These are phyloP conservation scores for Jordanella pulchra DNA, from an alignment of 2,797 vertebrate genomes.

Conservation along the genomic window DNA sequence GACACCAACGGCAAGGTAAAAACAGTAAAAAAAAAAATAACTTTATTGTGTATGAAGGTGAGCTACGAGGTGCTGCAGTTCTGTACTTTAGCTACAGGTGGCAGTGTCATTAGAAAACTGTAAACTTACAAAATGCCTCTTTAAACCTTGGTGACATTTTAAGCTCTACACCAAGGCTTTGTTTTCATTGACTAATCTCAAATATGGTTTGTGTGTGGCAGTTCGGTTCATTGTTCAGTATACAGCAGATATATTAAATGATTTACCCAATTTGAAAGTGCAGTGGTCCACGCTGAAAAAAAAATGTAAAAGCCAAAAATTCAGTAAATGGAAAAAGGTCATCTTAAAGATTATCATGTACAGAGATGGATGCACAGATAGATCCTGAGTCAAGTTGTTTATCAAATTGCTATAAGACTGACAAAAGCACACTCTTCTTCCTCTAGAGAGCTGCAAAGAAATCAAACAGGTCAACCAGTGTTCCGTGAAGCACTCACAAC, in stretches of 20 bases:
- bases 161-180: neutral
- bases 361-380: slow-evolving; percentile 5
- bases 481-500: slow-evolving; percentile 43
- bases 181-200: neutral
- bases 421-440: slow-evolving; percentile 13
- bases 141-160: neutral
- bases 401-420: slow-evolving; percentile 38
- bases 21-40: too few species aligned
- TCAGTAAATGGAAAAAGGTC: slow-evolving; percentile 12
- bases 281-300: neutral
- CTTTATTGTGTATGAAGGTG: too few species aligned
- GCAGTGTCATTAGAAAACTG: too few species aligned
- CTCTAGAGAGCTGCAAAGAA: slow-evolving; percentile 45
- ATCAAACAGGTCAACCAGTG: slow-evolving; percentile 53
- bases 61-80: too few species aligned
- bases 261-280: neutral
- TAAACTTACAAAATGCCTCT: too few species aligned
- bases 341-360: slow-evolving; percentile 10
- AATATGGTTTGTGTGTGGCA: too few species aligned
- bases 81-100: too few species aligned
- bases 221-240: neutral
- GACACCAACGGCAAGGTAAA: too few species aligned
- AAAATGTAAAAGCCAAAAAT: neutral
- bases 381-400: slow-evolving; percentile 24
- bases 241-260: neutral